phyloP scores from a whole-genome alignment of 2,797 vertebrate genomes.

The Pantherophis alleghaniensis region DNA sequence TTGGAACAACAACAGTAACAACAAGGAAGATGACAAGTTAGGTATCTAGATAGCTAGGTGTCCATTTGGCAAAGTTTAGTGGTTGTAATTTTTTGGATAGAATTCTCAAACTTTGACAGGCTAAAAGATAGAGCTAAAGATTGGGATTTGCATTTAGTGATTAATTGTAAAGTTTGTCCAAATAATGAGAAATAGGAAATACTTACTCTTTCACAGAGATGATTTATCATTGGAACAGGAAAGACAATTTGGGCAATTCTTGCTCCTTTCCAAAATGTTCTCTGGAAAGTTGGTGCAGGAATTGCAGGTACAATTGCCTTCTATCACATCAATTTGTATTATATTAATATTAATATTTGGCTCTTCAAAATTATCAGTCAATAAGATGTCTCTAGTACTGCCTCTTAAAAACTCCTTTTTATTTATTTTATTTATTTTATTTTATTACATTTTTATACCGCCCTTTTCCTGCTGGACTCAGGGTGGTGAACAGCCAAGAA shows the following conservation, averaged over 20 bases:
- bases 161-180: neutral
- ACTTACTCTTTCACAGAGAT: neutral
- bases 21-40: neutral
- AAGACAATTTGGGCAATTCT: neutral
- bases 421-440: no score
- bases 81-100: neutral
- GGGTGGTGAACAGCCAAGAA: no score
- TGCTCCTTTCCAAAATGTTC: neutral
- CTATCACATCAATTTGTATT: neutral
- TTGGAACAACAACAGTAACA: neutral
- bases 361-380: neutral
- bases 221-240: neutral
- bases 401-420: neutral
- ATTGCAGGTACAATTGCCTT: neutral
- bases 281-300: neutral
- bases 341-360: neutral
- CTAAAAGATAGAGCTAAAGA: neutral
- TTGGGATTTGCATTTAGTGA: neutral
- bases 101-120: neutral
- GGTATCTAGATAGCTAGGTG: neutral
- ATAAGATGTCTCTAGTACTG: neutral
- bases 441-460: no score
- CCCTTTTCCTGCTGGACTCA: no score
- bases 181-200: neutral
- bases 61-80: neutral